Conservation (phyloP, 2,113 vertebrate genomes). For the Podocnemis expansa region DNA sequence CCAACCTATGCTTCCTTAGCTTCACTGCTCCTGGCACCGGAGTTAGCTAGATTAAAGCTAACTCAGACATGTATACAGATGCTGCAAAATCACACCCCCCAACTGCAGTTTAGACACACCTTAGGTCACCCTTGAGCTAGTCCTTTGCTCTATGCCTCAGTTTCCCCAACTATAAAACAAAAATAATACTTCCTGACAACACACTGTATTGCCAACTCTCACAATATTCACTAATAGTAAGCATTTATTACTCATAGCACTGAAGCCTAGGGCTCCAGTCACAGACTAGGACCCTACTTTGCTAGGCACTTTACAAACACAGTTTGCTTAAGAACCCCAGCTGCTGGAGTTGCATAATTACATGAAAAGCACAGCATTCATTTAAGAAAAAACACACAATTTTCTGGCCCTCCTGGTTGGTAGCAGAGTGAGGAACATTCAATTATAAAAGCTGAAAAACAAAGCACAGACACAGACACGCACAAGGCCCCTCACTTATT, state of each 20-base stretch:
- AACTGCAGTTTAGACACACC: not conserved
- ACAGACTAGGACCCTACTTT: not conserved
- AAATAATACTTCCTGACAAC: not conserved
- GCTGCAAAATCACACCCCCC: not conserved
- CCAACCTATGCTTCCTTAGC: not conserved
- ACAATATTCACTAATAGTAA: not conserved
- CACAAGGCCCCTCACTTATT: not conserved
- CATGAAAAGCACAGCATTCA: not conserved
- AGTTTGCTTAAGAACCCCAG: not conserved
- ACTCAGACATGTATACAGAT: not conserved
- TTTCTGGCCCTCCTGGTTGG: constrained; percentile 10
- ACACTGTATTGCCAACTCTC: not conserved
- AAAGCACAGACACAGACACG: constrained; percentile 23
- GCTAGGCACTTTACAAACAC: not conserved
- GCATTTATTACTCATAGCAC: not conserved
- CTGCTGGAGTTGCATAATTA: not conserved
- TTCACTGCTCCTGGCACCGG: not conserved
- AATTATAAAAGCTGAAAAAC: not conserved
- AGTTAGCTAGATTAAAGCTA: not conserved
- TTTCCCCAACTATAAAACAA: not conserved
- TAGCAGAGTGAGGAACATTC: constrained; percentile 4
- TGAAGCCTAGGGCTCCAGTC: too few relatives aligned
- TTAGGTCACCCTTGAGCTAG: not conserved
- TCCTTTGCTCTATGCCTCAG: not conserved
- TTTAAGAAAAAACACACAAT: not conserved